Evolutionary conservation across 2,888 invertebrate genomes (phyloP), one percentile per base, ranked within the genome.

Genomic region (Eristalinus aeneus): DNA sequence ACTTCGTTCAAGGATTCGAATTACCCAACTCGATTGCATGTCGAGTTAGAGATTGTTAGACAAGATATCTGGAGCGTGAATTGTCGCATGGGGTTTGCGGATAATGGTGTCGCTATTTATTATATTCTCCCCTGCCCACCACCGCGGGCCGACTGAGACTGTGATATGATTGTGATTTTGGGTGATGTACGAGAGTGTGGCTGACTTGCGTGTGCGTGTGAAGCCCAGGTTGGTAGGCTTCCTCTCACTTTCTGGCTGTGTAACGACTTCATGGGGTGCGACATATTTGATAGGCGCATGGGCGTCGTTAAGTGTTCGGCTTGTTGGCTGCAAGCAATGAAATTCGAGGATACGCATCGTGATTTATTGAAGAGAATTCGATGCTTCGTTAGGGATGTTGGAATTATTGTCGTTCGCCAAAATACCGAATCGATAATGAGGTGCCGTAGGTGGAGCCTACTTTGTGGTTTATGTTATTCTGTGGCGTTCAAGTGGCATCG

Each of bases 91-190:
- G 60, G 67, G 32, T 32, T 67, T 60, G 58, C 20, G 58, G 74
- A 73, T 73, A 73, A 63, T 65, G 64, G 64, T 74, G 64, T 63
- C 72, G 73, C 53, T 73, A 63, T 34, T 73, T 73, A 73, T 73
- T 34, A 54, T 73, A 34, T 16, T 16, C 46, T 8, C 46, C 16
- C n/a, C 39, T 27, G 2, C 27, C 27, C 27, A 27, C 27, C 27
- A 27, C 27, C 27, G 27, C 58, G 58, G 22, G 23, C 9, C n/a
- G 46, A 64, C 31, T 31, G 9, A 11, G 53, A 22, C 39, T 39
- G 39, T 68, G 32, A 68, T 32, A 56, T 46, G 23, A 68, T 27
- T 54, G 53, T 31, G 65, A 65, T 56, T 65, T 74, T 20, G 56
- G 31, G 31, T 56, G 20, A 34, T 27, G 46, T 32, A 20, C 12